A percentile compares a stretch with the other conserved stretches of the same genome.
phyloP scores from a whole-genome alignment of 2,888 invertebrate species.

The Temnothorax rugatulus region DNA sequence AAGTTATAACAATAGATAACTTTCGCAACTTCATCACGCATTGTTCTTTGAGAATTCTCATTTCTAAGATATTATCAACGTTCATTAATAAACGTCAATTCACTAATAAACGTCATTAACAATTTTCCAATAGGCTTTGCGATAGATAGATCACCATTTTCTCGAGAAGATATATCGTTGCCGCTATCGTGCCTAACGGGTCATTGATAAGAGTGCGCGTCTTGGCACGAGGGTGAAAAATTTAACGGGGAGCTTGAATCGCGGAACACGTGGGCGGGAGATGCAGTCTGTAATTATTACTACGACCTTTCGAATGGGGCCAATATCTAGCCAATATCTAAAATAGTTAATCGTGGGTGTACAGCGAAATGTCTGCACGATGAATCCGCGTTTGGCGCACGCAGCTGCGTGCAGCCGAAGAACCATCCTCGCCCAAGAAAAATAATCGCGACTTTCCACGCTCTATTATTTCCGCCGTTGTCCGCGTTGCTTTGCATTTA shows the following conservation, averaged over 20 bases:
- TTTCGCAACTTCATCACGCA: background rate
- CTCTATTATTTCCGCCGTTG: conserved; percentile 20
- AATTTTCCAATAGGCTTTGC: background rate
- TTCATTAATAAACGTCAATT: background rate
- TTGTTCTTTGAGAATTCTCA: background rate
- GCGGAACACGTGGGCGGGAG: conserved; percentile 45
- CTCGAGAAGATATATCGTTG: conserved; percentile 24
- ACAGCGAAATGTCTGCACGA: conserved; percentile 26
- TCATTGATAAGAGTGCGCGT: background rate
- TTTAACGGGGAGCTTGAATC: conserved; percentile 60
- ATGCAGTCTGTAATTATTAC: conserved; percentile 67
- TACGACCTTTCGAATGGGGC: conserved; percentile 64
- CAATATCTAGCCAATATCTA: conserved; percentile 51
- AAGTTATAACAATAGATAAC: background rate
- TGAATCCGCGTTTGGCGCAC: conserved; percentile 49
- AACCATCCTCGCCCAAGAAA: conserved; percentile 28
- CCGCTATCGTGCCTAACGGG: conserved; percentile 22
- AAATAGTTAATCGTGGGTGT: conserved; percentile 71
- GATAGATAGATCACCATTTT: background rate
- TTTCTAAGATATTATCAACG: background rate
- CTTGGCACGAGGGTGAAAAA: conserved; percentile 45
- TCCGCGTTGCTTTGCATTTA: conserved; percentile 16
- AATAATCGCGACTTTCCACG: conserved; percentile 33
- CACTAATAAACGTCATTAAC: background rate
- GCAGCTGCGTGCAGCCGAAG: conserved; percentile 16